Percentiles rank a stretch among this genome's conserved stretches.
Evolutionary conservation across 2,113 vertebrate species (phyloP).

Genomic region (Cygnus buccinator): DNA sequence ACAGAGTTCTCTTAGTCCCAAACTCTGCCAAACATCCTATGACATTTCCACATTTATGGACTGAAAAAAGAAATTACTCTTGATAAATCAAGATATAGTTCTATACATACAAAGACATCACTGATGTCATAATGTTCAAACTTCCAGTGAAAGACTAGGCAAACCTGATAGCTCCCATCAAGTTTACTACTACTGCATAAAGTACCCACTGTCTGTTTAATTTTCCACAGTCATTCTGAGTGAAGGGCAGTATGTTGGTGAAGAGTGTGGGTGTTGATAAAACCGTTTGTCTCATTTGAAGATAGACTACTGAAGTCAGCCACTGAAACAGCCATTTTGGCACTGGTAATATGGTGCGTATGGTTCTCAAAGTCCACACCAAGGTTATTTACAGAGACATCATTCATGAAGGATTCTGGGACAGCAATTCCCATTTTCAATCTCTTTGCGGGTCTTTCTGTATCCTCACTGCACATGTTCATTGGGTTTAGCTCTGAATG

Average conservation of each 20-base stretch:
- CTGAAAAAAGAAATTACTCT: slow-evolving; percentile 96
- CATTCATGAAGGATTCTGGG: slow-evolving; percentile 90
- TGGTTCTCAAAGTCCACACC: slow-evolving; percentile 92
- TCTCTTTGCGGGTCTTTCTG: slow-evolving; percentile 92
- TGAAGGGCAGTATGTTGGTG: slow-evolving; percentile 94
- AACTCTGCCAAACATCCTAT: slow-evolving; percentile 82
- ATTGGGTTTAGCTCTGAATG: slow-evolving; percentile 89
- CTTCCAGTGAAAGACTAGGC: slow-evolving; percentile 98
- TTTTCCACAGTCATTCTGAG: slow-evolving; percentile 85
- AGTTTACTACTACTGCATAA: slow-evolving; percentile 74
- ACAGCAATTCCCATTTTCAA: slow-evolving; percentile 92
- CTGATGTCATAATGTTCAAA: slow-evolving; percentile 98
- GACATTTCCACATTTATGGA: slow-evolving; percentile 89
- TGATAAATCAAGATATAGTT: slow-evolving; percentile 99
- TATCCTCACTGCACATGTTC: slow-evolving; percentile 89
- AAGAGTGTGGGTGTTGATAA: slow-evolving; percentile 87
- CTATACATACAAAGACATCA: slow-evolving; percentile 99
- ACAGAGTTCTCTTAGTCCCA: slow-evolving; percentile 85
- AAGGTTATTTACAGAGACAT: slow-evolving; percentile 92
- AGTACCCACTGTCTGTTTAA: slow-evolving; percentile 44
- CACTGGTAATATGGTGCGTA: slow-evolving; percentile 90
- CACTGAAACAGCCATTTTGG: slow-evolving; percentile 98
- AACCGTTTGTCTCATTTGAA: slow-evolving; percentile 88
- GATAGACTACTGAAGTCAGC: slow-evolving; percentile 94
- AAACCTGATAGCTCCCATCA: slow-evolving; percentile 81